These are phyloP conservation scores for Ips nitidus DNA, from an alignment of 1,140 invertebrate genomes.

Conservation along the genomic window DNA sequence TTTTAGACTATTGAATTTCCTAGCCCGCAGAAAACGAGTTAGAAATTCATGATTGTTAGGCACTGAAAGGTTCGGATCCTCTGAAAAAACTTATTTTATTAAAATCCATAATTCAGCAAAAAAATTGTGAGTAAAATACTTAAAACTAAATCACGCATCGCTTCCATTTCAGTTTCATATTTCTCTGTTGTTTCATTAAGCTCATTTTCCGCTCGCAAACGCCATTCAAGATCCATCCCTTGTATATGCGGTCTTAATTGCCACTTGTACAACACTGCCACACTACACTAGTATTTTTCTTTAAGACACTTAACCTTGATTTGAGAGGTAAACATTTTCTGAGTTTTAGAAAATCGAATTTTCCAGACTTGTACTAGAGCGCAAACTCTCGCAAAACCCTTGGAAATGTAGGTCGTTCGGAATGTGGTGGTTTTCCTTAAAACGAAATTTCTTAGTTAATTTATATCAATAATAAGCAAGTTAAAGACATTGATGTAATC, in stretches of 20 bases:
- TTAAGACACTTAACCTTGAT: conserved; percentile 26
- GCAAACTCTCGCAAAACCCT: neutral
- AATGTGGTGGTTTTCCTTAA: neutral
- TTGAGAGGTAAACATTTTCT: conserved; percentile 16
- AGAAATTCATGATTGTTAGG: conserved; percentile 58
- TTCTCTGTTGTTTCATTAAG: conserved; percentile 49
- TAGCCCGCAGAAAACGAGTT: conserved; percentile 58
- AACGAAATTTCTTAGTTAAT: no score
- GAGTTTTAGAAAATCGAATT: conserved; percentile 26
- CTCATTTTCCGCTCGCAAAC: conserved; percentile 47
- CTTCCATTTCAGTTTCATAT: conserved; percentile 42
- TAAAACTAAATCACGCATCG: conserved; percentile 43
- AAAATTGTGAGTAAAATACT: conserved; percentile 37
- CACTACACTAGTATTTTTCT: conserved; percentile 2
- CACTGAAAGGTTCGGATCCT: conserved; percentile 52
- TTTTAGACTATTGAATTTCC: conserved; percentile 59
- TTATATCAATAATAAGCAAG: no score
- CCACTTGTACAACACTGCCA: neutral
- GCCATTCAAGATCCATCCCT: conserved; percentile 41
- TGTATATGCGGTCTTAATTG: conserved; percentile 14
- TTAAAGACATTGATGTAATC: no score
- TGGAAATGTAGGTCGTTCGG: conserved; percentile 1
- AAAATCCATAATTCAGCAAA: conserved; percentile 9
- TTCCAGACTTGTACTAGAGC: conserved; percentile 3
- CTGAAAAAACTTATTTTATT: conserved; percentile 41